Base-by-base conservation (phyloP, 2,797 vertebrate genomes). In the Phylloscopus collybita region DNA sequence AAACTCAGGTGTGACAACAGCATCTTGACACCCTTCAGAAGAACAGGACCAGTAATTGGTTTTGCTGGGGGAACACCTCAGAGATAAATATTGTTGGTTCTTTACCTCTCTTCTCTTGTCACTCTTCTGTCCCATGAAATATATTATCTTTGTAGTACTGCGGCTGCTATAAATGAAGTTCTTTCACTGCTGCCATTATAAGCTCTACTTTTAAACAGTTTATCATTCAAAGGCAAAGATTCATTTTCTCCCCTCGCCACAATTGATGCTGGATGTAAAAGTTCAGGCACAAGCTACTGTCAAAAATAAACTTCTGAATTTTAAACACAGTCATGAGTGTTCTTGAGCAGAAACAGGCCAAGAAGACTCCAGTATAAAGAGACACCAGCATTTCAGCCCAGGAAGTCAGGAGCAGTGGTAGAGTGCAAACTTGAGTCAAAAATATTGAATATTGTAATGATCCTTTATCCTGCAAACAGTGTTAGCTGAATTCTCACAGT, bases 61-160 rank as follows among this genome's bases (percentile, higher is more conserved):
- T 97, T 97, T 97, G 80, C 87, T 92, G 79, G 54, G 57, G 81
- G 70, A 97, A 84, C 92, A 80, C 76, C 88, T 96, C 88, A 51
- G 71, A 96, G 86, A 96, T 84, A 95, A 96, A 98, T 92, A 86
- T 57, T 65, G 84, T 74, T 95, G 85, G 93, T 84, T 95, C 88
- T 94, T 88, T 69, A 74, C 34, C 54, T 76, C 26, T 89, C 47
- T 84, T 84, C 78, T 95, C 74, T 85, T 95, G 69, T 57, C 1
- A 5, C 47, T 89, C 74, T 74, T 83, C 4, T 42, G 79, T 56
- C 76, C 93, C 56, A 27, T 42, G 56, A 95, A 92, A 92, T 84
- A 91, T 65, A 76, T 65, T 90, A 61, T 20, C 42, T 5, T 53
- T 23, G 5, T 76, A 18, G 10, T 80, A 27, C 57, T 53, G 54